Conservation (phyloP, 2,888 invertebrate species). For the Nudaria mundana region DNA sequence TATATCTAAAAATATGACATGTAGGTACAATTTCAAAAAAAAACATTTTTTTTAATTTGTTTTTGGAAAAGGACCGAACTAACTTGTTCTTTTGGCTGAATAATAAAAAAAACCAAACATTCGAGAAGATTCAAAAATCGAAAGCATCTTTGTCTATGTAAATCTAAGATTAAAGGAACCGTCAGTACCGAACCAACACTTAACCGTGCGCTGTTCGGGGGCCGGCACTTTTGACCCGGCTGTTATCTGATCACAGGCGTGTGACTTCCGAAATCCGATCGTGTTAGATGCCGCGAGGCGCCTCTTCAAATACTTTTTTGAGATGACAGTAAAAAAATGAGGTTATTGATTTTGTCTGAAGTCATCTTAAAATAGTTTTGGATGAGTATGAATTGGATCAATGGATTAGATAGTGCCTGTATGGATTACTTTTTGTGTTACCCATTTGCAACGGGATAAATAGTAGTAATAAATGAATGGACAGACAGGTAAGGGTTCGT, state of each 20-base stretch:
- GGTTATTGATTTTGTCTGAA: constrained; percentile 6
- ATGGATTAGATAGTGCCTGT: no score
- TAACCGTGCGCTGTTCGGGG: constrained; percentile 15
- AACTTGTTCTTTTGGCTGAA: no score
- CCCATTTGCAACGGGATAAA: no score
- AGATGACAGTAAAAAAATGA: constrained; percentile 4
- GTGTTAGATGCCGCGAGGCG: constrained; percentile 12
- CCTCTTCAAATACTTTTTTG: constrained; percentile 13
- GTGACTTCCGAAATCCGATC: constrained; percentile 29
- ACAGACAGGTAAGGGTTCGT: no score
- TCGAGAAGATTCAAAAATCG: not conserved
- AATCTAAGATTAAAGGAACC: constrained; percentile 2
- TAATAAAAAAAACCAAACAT: no score
- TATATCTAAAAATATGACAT: no score
- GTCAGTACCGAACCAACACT: constrained; percentile 11
- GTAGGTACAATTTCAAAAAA: no score
- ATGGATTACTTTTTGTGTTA: not conserved
- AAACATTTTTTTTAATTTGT: no score
- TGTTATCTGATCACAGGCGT: constrained; percentile 23
- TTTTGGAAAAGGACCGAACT: no score
- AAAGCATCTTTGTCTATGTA: not conserved
- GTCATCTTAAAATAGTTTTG: not conserved
- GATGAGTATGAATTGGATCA: not conserved
- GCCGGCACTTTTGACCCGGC: constrained; percentile 21
- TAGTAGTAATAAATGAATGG: no score